Evolutionary conservation across 2,888 invertebrate species (phyloP), one percentile per base, ranked within the genome.

Genomic region (Chrysolina oricalcia): DNA sequence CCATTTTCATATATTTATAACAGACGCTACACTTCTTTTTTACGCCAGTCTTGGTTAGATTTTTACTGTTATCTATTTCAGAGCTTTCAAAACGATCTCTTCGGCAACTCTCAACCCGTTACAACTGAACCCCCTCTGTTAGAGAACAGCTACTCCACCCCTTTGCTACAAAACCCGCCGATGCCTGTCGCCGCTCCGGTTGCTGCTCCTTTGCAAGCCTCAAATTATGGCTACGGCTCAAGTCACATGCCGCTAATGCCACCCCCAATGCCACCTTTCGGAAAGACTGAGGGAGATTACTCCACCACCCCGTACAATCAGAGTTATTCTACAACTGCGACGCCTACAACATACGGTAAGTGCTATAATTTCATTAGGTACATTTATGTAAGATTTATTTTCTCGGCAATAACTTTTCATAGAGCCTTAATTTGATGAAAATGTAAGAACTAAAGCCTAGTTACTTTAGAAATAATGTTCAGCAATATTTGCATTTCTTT

Each of bases 171-270:
- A 59, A 73, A 71, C 70, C 73, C 74, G 0, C 91, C 91, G 67
- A 84, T 85, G 10, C 86, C 85, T 0, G 82, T 79, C 19, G 81
- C 82, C 27, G 80, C 80, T 11, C 78, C 82, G 11, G 65, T 75
- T 0, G 41, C 78, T n/a, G 59, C 71, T 62, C 63, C 76, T 41
- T 15, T 83, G 82, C 66, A 77, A 69, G 71, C 72, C 17, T 77
- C 76, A 15, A 79, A 75, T 76, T 82, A 77, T 68, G 80, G 80
- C 27, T 74, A 76, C 62, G 75, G 69, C 65, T 50, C 35, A 40
- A 79, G 80, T 15, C 86, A 86, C 75, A 90, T 91, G 2, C 92
- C 92, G 0, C 90, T 92, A 2, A 90, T 92, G 59, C 92, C 93
- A 1, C 92, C 90, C 9, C 88, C 89, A 0, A 90, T 82, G 85